A percentile compares a stretch with the other conserved stretches of the same genome.
These are phyloP conservation scores for Trialeurodes vaporariorum DNA, from an alignment of 1,140 invertebrate genomes.

Conservation along the genomic window DNA sequence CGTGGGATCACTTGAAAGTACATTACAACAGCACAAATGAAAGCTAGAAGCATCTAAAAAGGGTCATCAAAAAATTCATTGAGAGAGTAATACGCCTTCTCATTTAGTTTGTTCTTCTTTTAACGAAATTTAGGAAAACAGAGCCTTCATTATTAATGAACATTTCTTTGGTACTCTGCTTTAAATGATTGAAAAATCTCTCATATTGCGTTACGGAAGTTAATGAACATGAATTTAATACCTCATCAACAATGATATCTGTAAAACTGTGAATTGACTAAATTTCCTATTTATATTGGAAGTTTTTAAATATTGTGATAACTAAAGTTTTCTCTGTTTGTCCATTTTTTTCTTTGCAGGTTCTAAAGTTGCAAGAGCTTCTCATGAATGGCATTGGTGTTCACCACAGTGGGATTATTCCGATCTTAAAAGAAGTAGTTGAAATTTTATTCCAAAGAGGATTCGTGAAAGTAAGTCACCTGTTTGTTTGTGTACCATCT, in stretches of 20 bases:
- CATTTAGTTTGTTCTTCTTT: too few species aligned
- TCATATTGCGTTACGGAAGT: not conserved
- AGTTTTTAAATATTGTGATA: constrained; percentile 9
- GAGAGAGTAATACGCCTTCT: too few species aligned
- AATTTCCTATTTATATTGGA: not conserved
- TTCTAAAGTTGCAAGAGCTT: constrained; percentile 58
- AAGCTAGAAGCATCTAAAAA: too few species aligned
- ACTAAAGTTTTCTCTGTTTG: not conserved
- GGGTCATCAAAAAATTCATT: too few species aligned
- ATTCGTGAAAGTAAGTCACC: constrained; percentile 59
- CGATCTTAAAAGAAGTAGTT: constrained; percentile 94
- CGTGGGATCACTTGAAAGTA: too few species aligned
- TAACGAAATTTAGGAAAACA: too few species aligned
- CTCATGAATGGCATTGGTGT: constrained; percentile 85
- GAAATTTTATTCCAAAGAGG: constrained; percentile 92
- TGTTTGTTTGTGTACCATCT: too few species aligned
- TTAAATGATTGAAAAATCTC: too few species aligned
- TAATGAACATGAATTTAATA: not conserved
- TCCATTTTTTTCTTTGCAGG: constrained; percentile 32
- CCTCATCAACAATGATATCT: not conserved
- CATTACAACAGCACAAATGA: too few species aligned
- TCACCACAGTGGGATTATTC: constrained; percentile 94
- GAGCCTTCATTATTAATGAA: too few species aligned
- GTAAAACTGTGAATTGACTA: not conserved
- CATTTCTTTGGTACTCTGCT: too few species aligned